Evolutionary conservation across 35 echinoderm and acorn worm species (phyloP), one percentile per base, ranked within the genome.

Genomic region (Diadema setosum): DNA sequence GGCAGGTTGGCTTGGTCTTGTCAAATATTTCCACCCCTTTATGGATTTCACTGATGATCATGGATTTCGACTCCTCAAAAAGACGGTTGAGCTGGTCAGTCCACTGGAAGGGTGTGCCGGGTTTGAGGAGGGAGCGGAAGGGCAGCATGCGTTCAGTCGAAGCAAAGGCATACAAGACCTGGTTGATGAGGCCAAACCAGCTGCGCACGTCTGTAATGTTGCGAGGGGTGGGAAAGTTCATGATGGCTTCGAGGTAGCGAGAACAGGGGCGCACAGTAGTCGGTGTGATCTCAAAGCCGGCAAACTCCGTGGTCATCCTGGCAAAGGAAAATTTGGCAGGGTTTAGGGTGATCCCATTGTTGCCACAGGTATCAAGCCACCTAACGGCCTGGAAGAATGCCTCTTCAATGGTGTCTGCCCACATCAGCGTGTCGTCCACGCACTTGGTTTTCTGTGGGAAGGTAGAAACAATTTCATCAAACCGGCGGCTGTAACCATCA

Each of bases 101-200:
- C 85, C 65, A 87, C 5, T 15, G 44, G 39, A 87, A 81, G 26
- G 29, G 85, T 24, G 83, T 81, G 16, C 42, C 85, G 3, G 5
- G 64, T 4, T 46, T 87, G 11, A 81, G 67, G 37, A 81, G 41
- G 21, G 32, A 11, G 9, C 67, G 42, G 45, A 87, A 87, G 29
- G 85, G 67, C 25, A 46, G 24, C 85, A 81, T 87, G 3, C 67
- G 1, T 18, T 83, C 46, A 18, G 83, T 40, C 26, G 48, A 36
- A 17, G 56, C 33, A 73, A 73, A 86, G 5, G 61, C 83, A 39
- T 83, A 83, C 4, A 49, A 42, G 16, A 83, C 65, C 43, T 81
- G 85, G 39, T 87, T 87, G 23, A 87, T 46, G 12, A 87, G 85
- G 31, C 85, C 67, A 49, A 81, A 81, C 85, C 64, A 87, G 16